These are phyloP conservation scores for Yponomeuta cagnagella DNA, from an alignment of 2,888 invertebrate species.

Conservation along the genomic window DNA sequence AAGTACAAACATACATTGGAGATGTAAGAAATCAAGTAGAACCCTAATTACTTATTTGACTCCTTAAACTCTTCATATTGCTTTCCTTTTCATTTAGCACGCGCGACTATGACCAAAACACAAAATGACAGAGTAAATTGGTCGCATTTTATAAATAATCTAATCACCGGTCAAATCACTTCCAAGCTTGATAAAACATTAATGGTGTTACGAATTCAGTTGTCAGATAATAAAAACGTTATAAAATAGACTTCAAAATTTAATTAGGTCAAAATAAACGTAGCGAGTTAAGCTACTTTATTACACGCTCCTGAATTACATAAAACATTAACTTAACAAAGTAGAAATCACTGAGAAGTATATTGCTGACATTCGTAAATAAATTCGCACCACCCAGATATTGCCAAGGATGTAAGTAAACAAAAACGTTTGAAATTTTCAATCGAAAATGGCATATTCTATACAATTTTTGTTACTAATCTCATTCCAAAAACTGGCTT, in stretches of 20 bases:
- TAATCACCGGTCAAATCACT: neutral
- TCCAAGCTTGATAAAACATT: neutral
- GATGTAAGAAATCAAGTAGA: neutral
- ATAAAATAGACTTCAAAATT: neutral
- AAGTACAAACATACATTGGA: neutral
- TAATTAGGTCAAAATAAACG: neutral
- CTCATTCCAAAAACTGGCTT: too few relatives aligned
- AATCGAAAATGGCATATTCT: too few relatives aligned
- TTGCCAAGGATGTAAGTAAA: neutral
- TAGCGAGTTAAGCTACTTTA: neutral
- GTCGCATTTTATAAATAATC: slow-evolving; percentile 6
- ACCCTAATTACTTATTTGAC: neutral
- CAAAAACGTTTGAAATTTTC: too few relatives aligned
- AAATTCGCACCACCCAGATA: neutral
- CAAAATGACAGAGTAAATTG: slow-evolving; percentile 15
- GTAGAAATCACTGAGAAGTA: neutral
- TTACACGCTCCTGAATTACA: neutral
- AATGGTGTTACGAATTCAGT: neutral
- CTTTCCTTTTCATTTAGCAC: slow-evolving; percentile 12
- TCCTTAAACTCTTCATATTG: slow-evolving; percentile 3
- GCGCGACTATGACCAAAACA: neutral
- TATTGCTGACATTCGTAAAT: neutral
- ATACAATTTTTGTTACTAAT: too few relatives aligned
- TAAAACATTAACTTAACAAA: neutral
- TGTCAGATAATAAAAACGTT: neutral